Base-by-base conservation (phyloP, 2,888 invertebrate species). In the Trilocha varians region DNA sequence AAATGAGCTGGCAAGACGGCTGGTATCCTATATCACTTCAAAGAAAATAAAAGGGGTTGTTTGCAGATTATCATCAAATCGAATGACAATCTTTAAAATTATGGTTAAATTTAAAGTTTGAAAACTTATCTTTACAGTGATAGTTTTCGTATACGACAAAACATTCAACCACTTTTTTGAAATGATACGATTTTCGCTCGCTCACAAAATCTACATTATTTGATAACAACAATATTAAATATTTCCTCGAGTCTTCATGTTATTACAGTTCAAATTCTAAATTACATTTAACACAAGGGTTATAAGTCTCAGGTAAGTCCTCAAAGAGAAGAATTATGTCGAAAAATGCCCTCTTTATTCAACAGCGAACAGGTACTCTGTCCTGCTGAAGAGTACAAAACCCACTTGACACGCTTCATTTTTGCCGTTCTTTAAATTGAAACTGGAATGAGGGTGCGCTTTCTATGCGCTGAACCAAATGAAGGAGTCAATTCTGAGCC, bases 371-470 rank as follows among this genome's bases (percentile, higher is more conserved):
- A 70, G 72, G 66, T 72, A 66, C 70, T 65, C 65, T 59, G 61
- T 65, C 63, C 62, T 60, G 62, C 59, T 60, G 45, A 63, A 76
- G 77, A 67, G 72, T 71, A 72, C 68, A 63, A 68, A 76, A 75
- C 73, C 72, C 76, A 75, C 80, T 80, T 79, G 80, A 82, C 80
- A 79, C 72, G 75, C 66, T 82, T 78, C 72, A 76, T 77, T 80
- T 77, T 79, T 78, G 73, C 77, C 77, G 75, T 75, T 73, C 72
- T 68, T 78, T 65, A 73, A 80, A 76, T 75, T 73, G 70, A 72
- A 77, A 76, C 70, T 69, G 67, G 71, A 70, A 57, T 71, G 64
- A 68, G 68, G 67, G 65, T 61, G 62, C 52, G 59, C 60, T 59
- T 64, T 62, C 61, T 64, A 59, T 65, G 62, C 62, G 60, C 57